phyloP scores from a whole-genome alignment of 2,797 vertebrate genomes.

The Coendou prehensilis region DNA sequence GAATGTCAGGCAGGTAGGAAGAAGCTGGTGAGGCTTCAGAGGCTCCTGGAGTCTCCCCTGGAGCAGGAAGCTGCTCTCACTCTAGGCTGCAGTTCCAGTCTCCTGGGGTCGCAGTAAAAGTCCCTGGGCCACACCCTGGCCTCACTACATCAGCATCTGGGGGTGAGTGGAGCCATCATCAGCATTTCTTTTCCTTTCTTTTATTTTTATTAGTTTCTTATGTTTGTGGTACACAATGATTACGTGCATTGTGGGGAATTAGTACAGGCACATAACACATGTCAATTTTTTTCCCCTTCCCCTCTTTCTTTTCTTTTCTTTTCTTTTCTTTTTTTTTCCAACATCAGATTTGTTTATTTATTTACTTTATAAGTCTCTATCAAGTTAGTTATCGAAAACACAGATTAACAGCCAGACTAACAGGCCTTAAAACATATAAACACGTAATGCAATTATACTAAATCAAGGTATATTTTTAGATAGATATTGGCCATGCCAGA shows the following conservation, averaged over 20 bases:
- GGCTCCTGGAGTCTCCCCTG: background rate
- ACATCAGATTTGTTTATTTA: background rate
- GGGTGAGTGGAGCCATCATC: background rate
- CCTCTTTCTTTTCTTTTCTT: background rate
- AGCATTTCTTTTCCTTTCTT: background rate
- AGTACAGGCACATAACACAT: background rate
- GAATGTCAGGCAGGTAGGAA: background rate
- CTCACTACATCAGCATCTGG: background rate
- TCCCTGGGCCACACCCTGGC: background rate
- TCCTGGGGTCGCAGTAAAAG: background rate
- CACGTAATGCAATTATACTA: background rate
- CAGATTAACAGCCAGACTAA: background rate
- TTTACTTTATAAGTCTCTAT: background rate
- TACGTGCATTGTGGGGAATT: background rate
- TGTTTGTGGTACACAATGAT: background rate
- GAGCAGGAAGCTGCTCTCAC: background rate
- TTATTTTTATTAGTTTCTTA: background rate
- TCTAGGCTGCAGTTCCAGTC: background rate
- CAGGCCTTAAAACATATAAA: background rate
- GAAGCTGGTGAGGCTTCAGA: background rate
- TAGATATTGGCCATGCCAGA: background rate
- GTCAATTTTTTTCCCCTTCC: background rate
- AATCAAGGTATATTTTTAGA: background rate
- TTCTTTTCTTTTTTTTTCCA: background rate
- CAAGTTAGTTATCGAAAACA: background rate